A percentile compares a stretch with the other conserved stretches of the same genome.
Conservation (phyloP, 2,113 vertebrate genomes). For the Callaeas wilsoni region DNA sequence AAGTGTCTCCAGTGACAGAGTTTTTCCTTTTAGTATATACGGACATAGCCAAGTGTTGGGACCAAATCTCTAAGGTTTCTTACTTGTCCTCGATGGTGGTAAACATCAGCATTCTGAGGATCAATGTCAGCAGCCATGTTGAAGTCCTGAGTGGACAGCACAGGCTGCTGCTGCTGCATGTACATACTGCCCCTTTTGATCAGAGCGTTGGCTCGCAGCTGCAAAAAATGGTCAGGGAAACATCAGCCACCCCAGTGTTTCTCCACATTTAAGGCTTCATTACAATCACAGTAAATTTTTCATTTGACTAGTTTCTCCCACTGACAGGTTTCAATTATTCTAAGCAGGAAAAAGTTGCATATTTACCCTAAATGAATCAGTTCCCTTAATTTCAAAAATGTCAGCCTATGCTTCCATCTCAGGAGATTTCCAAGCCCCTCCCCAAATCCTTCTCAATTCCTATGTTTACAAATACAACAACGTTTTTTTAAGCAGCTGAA, state of each 20-base stretch:
- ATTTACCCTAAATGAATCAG: background rate
- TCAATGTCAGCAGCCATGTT: constrained; percentile 95
- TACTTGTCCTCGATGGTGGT: constrained; percentile 97
- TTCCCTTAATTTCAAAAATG: background rate
- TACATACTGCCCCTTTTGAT: constrained; percentile 98
- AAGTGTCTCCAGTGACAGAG: fast-evolving
- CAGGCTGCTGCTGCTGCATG: constrained; percentile 96
- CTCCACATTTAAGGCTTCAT: background rate
- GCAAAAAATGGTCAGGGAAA: background rate
- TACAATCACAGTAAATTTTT: background rate
- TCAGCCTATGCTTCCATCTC: background rate
- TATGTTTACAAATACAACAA: background rate
- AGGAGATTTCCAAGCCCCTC: background rate
- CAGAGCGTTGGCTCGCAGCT: constrained; percentile 92
- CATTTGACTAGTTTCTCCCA: background rate
- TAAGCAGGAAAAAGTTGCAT: background rate
- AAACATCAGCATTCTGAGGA: constrained; percentile 92
- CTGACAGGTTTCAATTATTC: background rate
- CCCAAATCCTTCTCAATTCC: background rate
- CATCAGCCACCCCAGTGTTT: background rate
- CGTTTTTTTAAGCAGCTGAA: background rate
- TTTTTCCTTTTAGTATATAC: background rate
- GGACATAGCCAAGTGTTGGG: background rate
- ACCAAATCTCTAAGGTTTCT: background rate
- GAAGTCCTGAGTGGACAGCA: constrained; percentile 92